phyloP scores from a whole-genome alignment of 2,888 invertebrate genomes.

The Brenthis daphne region DNA sequence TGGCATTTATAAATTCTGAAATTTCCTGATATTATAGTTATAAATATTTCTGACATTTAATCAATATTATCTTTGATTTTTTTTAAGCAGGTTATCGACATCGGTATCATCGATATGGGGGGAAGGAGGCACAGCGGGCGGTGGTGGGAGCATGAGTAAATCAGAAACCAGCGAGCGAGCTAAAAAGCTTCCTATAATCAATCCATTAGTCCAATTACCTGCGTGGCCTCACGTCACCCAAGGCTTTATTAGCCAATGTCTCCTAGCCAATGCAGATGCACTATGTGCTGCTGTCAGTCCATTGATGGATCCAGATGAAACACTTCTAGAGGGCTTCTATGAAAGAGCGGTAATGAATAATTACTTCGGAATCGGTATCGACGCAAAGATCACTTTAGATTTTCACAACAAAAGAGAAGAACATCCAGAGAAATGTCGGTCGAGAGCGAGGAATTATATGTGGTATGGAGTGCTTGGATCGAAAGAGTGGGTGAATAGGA shows the following conservation, averaged over 20 bases:
- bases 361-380: constrained; percentile 98
- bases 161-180: constrained; percentile 81
- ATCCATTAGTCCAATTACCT: constrained; percentile 92
- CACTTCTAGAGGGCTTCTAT: constrained; percentile 92
- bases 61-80: constrained; percentile 23
- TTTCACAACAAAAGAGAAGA: constrained; percentile 98
- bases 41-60: background rate
- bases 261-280: constrained; percentile 97
- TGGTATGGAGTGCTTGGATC: constrained; percentile 94
- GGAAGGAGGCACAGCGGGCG: constrained; percentile 59
- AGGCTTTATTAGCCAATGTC: constrained; percentile 96
- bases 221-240: constrained; percentile 92
- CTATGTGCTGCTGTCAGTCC: constrained; percentile 98
- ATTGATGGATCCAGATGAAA: constrained; percentile 95
- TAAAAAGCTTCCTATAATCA: constrained; percentile 93
- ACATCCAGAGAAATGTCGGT: constrained; percentile 97
- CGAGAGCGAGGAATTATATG: constrained; percentile 97
- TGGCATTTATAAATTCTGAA: too few species aligned
- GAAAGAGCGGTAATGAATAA: constrained; percentile 99
- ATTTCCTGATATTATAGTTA: background rate
- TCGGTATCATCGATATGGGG: constrained; percentile 81
- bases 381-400: constrained; percentile 98
- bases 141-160: constrained; percentile 57
- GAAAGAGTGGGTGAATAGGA: constrained; percentile 92
- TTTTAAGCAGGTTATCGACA: constrained; percentile 70